Evolutionary conservation across 2,113 vertebrate genomes (phyloP).

Genomic region (Urocolius indicus): DNA sequence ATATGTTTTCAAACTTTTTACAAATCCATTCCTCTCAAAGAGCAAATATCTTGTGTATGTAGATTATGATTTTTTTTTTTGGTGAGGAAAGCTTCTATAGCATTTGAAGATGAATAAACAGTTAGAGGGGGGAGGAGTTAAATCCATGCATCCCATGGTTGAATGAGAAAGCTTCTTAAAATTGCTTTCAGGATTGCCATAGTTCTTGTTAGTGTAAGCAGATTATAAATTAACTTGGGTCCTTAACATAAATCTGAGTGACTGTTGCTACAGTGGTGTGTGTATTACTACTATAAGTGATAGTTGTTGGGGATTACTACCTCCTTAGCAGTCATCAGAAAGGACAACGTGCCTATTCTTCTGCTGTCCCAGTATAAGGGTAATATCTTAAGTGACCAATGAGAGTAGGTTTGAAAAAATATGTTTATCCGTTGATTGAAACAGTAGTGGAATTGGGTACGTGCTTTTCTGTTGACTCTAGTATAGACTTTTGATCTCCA

Average conservation of each 20-base stretch:
- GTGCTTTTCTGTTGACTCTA: background rate
- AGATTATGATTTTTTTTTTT: background rate
- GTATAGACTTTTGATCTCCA: background rate
- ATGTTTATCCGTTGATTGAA: background rate
- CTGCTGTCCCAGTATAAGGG: background rate
- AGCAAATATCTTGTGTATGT: background rate
- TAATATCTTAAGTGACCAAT: background rate
- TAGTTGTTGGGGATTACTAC: background rate
- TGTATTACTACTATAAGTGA: background rate
- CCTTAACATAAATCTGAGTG: background rate
- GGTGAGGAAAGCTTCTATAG: background rate
- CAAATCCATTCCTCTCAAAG: background rate
- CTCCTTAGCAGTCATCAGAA: background rate
- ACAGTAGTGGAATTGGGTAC: background rate
- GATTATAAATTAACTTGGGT: background rate
- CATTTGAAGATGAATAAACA: background rate
- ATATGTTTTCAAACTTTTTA: background rate
- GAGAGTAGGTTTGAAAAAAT: background rate
- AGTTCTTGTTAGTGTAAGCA: background rate
- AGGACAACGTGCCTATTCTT: background rate
- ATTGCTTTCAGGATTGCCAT: background rate
- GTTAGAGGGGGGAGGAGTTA: background rate
- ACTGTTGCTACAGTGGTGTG: background rate
- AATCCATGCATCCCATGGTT: background rate
- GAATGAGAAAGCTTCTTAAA: background rate